Conservation (phyloP, 2,113 vertebrate genomes). For the Anas platyrhynchos region DNA sequence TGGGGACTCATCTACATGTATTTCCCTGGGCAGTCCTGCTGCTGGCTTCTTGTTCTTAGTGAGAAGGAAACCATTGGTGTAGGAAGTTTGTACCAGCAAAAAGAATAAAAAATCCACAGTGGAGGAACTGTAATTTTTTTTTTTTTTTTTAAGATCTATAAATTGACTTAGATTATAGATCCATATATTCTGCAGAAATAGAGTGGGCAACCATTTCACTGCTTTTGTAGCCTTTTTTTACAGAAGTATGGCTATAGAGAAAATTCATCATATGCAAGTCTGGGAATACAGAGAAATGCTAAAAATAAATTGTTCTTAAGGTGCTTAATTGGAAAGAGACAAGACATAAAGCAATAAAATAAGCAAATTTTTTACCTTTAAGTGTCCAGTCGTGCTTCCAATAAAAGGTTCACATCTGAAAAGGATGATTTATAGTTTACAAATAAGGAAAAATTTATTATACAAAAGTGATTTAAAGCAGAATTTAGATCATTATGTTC, state of each 20-base stretch:
- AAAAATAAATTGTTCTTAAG: neutral
- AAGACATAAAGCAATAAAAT: neutral
- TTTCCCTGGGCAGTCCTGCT: neutral
- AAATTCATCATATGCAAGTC: neutral
- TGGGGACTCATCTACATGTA: too few species aligned
- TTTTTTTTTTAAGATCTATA: neutral
- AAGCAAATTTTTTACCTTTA: neutral
- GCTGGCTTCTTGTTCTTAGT: neutral
- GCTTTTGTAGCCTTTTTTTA: fast-evolving
- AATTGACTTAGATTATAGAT: neutral
- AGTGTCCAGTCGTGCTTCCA: neutral
- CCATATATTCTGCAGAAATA: neutral
- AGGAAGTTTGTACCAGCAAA: neutral
- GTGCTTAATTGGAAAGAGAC: neutral
- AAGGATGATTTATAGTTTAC: neutral
- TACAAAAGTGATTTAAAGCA: neutral
- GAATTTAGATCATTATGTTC: neutral
- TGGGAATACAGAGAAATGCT: neutral
- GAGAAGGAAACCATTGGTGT: neutral
- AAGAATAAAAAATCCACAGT: neutral
- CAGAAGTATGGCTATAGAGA: neutral
- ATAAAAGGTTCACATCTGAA: neutral
- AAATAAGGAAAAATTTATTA: neutral
- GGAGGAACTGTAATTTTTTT: neutral
- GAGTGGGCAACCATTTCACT: neutral